Base-by-base conservation (phyloP, 2,888 invertebrate species). In the Drosophila diplacantha region DNA sequence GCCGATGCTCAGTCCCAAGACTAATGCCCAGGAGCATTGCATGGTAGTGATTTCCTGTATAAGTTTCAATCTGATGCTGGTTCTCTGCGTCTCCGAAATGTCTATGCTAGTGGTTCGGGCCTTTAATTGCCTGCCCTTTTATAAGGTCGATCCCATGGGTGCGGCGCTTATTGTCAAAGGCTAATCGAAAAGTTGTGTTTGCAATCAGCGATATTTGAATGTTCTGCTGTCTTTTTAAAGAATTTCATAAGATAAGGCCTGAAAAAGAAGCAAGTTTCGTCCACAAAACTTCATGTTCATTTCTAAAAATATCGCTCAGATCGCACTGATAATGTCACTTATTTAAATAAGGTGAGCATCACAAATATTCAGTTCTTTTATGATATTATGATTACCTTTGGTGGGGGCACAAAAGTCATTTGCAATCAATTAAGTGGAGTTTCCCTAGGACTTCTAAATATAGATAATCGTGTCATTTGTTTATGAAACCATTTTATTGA, bases 1-100 rank as follows among this genome's bases (percentile, higher is more conserved):
- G 35, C 51, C 39, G 6, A 61, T 38, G 46, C 39, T 41, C 9
- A 44, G 12, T 38, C 12, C 57, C 60, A 59, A 49, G 12, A 60
- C 63, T 66, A 38, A 75, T 69, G 82, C 63, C 73, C 61, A 69
- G 39, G 46, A 81, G 51, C 65, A 75, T 52, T 29, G 70, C 65
- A 51, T 77, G 55, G 41, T 64, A 24, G 41, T 16, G 50, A 44
- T 26, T 38, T 69, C 56, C 55, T 61, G 46, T 16, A 46, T 24
- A 46, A 20, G 29, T 20, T 50, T 22, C 18, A 22, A 22, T 32
- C n/a, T 34, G 35, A 38, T 34, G 20, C 16, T 31, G 31, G 12
- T 39, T 58, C 32, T 38, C n/a, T 39, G 24, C 35, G 22, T 29
- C 22, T 39, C 32, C 24, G 29, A 47, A 47, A 16, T 47, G 18